Conservation (phyloP, 2,888 invertebrate species). For the Ichneumon xanthorius region DNA sequence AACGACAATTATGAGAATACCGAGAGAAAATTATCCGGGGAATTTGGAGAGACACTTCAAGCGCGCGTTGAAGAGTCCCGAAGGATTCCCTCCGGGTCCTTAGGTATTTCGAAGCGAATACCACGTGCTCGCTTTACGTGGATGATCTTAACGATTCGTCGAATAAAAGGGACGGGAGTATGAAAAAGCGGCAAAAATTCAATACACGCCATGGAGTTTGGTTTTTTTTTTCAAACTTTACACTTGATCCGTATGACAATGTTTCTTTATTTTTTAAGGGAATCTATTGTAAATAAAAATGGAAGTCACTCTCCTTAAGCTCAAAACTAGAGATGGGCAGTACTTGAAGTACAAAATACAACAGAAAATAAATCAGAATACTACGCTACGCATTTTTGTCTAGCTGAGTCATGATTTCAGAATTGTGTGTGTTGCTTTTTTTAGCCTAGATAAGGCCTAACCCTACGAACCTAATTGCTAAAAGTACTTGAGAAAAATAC, state of each 20-base stretch:
- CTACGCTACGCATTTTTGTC: too few relatives aligned
- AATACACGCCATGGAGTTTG: neutral
- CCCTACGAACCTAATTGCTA: too few relatives aligned
- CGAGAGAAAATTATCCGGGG: constrained; percentile 58
- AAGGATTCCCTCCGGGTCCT: constrained; percentile 31
- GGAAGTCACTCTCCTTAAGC: constrained; percentile 70
- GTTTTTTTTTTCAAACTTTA: neutral
- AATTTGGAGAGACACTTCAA: constrained; percentile 54
- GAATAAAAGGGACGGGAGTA: constrained; percentile 43
- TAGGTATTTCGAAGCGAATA: constrained; percentile 60
- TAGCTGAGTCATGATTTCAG: too few relatives aligned
- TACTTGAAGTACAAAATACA: too few relatives aligned
- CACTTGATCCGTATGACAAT: neutral
- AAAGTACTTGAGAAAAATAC: too few relatives aligned
- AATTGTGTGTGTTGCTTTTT: too few relatives aligned
- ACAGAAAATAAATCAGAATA: too few relatives aligned
- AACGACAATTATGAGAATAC: constrained; percentile 62
- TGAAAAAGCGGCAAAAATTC: constrained; percentile 14
- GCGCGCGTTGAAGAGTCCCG: constrained; percentile 51
- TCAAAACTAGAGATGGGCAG: constrained; percentile 34
- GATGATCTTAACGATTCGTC: constrained; percentile 57
- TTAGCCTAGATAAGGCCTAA: too few relatives aligned
- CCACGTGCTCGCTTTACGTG: constrained; percentile 45
- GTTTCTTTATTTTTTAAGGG: neutral
- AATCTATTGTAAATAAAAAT: neutral